Percentiles rank a stretch among this genome's conserved stretches.
Evolutionary conservation across 1,140 invertebrate species (phyloP).

Genomic region (Euborellia annulipes): DNA sequence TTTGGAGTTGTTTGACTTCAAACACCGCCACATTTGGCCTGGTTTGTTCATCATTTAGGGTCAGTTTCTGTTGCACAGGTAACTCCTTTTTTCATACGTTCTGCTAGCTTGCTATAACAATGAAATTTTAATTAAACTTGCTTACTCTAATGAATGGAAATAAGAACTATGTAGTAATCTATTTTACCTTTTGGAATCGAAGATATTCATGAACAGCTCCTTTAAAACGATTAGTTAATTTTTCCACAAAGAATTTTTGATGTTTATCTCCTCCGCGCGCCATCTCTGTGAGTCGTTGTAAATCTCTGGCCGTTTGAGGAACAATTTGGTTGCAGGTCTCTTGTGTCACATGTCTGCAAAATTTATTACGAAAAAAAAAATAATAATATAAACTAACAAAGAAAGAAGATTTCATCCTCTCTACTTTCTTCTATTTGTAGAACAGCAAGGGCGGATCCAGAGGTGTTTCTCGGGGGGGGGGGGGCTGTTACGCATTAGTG

Average conservation of each 20-base stretch:
- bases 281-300: slow-evolving; percentile 48
- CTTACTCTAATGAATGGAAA: too few species aligned
- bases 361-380: too few species aligned
- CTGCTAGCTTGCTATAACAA: slow-evolving; percentile 45
- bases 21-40: slow-evolving; percentile 25
- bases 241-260: slow-evolving; percentile 65
- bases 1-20: slow-evolving; percentile 25
- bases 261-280: slow-evolving; percentile 53
- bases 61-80: slow-evolving; percentile 30
- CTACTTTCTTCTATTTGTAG: too few species aligned
- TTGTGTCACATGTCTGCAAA: slow-evolving; percentile 59
- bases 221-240: slow-evolving; percentile 63
- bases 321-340: slow-evolving; percentile 58
- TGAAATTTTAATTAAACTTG: too few species aligned
- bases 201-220: slow-evolving; percentile 63
- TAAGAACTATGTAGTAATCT: too few species aligned
- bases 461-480: too few species aligned
- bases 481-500: too few species aligned
- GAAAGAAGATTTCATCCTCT: too few species aligned
- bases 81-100: slow-evolving; percentile 62
- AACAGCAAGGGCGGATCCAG: too few species aligned
- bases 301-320: slow-evolving; percentile 49
- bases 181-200: slow-evolving; percentile 60
- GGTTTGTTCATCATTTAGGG: slow-evolving; percentile 22
- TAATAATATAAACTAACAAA: too few species aligned